Percentiles rank a stretch among this genome's conserved stretches.
Conservation (phyloP, 2,797 vertebrate species). For the Eulemur coronatus region DNA sequence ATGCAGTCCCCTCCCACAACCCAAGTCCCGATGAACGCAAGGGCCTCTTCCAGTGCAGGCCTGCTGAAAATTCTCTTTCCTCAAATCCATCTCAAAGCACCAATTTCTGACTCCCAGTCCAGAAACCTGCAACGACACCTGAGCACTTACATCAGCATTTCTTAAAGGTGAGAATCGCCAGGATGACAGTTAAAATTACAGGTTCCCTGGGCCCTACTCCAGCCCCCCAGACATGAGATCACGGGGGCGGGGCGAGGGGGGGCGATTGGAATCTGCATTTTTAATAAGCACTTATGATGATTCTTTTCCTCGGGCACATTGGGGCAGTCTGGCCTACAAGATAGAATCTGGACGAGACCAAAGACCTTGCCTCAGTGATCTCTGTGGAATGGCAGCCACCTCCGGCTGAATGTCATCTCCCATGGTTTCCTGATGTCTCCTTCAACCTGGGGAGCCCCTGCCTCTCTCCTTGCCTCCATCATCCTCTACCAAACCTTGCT, state of each 20-base stretch:
- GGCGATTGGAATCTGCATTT: neutral
- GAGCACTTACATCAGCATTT: neutral
- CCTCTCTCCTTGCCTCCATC: neutral
- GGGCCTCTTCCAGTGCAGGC: neutral
- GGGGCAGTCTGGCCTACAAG: neutral
- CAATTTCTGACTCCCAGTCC: neutral
- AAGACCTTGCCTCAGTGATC: neutral
- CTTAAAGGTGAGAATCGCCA: neutral
- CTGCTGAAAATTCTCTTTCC: neutral
- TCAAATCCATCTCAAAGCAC: neutral
- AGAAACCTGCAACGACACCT: neutral
- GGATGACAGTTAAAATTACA: neutral
- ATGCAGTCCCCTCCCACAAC: neutral
- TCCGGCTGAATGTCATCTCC: neutral
- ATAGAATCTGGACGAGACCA: neutral
- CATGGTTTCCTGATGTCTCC: neutral
- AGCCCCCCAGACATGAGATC: neutral
- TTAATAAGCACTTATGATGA: neutral
- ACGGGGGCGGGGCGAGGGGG: too few relatives aligned
- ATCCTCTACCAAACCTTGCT: neutral
- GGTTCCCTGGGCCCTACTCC: neutral
- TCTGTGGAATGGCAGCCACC: neutral
- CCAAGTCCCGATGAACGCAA: too few relatives aligned
- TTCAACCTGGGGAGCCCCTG: fast-evolving
- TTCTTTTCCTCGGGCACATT: neutral